Percentiles rank a stretch among this genome's conserved stretches.
Conservation (phyloP, 2,888 invertebrate genomes). For the Ectemnius continuus region DNA sequence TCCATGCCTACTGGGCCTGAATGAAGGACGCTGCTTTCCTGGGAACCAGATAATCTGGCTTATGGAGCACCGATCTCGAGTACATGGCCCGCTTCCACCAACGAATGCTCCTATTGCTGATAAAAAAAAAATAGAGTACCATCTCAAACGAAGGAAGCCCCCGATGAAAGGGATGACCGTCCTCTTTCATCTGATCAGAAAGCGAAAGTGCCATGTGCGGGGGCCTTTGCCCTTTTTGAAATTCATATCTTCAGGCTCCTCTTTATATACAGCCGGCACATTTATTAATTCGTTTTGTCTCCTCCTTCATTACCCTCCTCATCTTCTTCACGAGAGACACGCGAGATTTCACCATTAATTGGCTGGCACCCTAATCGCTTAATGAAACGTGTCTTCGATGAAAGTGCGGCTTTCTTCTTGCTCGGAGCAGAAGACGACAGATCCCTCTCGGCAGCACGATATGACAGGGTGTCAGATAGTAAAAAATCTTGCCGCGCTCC, state of each 20-base stretch:
- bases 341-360: background rate
- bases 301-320: no score
- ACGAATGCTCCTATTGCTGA: conserved; percentile 40
- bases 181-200: conserved; percentile 49
- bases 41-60: conserved; percentile 70
- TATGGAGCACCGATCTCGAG: conserved; percentile 63
- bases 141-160: conserved; percentile 52
- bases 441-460: no score
- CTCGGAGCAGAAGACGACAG: background rate
- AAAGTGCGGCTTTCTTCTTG: background rate
- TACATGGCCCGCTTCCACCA: conserved; percentile 38
- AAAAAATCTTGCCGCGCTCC: conserved; percentile 33
- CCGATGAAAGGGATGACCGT: conserved; percentile 44
- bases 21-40: conserved; percentile 61
- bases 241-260: conserved; percentile 5
- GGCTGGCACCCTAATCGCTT: background rate
- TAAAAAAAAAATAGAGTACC: conserved; percentile 39
- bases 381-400: background rate
- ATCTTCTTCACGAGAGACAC: background rate
- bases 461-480: conserved; percentile 13
- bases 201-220: conserved; percentile 37
- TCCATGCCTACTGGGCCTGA: conserved; percentile 55
- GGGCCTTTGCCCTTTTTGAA: conserved; percentile 48
- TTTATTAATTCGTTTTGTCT: no score
- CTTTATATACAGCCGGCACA: no score